phyloP scores from a whole-genome alignment of 2,888 invertebrate genomes.

The Mamestra brassicae region DNA sequence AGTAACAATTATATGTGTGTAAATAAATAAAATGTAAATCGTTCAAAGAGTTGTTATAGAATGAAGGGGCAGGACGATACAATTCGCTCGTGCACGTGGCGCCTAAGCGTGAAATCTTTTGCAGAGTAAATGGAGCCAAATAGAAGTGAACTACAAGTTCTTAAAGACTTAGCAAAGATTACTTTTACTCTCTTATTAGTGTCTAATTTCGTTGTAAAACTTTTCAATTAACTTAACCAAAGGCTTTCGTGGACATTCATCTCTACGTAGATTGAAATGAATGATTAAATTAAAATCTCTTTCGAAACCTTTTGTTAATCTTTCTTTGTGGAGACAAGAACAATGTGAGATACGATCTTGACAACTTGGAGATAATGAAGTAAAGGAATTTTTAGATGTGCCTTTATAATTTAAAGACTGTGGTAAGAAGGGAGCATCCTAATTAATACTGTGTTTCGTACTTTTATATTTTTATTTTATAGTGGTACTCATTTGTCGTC shows the following conservation, averaged over 20 bases:
- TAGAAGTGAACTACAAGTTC: constrained; percentile 40
- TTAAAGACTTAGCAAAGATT: constrained; percentile 58
- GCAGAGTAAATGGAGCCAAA: constrained; percentile 32
- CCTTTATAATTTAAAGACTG: constrained; percentile 54
- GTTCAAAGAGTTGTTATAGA: too few species aligned
- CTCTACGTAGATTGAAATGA: constrained; percentile 67
- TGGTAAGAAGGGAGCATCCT: constrained; percentile 31
- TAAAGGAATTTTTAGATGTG: constrained; percentile 58
- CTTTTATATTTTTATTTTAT: neutral
- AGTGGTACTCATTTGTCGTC: constrained; percentile 25
- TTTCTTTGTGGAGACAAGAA: constrained; percentile 66
- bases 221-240: constrained; percentile 68
- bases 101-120: constrained; percentile 30
- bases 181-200: constrained; percentile 56
- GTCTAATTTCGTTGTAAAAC: constrained; percentile 62
- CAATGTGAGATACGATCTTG: constrained; percentile 69
- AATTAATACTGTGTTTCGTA: constrained; percentile 45
- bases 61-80: neutral
- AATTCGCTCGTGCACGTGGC: neutral
- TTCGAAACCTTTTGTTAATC: constrained; percentile 66
- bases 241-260: constrained; percentile 62
- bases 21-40: too few species aligned
- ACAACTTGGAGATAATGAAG: constrained; percentile 61
- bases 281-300: constrained; percentile 67
- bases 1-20: too few species aligned